These are phyloP conservation scores for Loriculus beryllinus DNA, from an alignment of 2,797 vertebrate genomes.

Conservation along the genomic window DNA sequence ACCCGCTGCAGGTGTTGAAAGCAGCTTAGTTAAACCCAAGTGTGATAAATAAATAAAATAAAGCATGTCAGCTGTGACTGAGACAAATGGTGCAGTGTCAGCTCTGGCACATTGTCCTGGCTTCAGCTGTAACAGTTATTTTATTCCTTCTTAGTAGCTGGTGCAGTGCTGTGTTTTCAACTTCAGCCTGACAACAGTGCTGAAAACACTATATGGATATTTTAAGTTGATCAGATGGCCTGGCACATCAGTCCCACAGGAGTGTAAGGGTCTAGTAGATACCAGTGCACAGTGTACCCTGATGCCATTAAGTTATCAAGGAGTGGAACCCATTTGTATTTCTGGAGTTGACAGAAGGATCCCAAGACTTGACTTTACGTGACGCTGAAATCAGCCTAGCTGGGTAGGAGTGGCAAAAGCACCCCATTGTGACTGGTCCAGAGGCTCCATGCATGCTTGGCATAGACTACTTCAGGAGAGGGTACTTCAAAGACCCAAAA, in stretches of 20 bases:
- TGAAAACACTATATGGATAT: neutral
- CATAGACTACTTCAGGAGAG: neutral
- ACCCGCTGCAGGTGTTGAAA: neutral
- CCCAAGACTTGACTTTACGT: neutral
- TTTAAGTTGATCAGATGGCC: neutral
- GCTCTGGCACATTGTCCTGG: neutral
- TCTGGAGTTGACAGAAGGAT: neutral
- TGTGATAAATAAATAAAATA: neutral
- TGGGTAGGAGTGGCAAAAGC: neutral
- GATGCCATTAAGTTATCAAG: neutral
- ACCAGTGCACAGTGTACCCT: neutral
- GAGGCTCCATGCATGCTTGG: neutral
- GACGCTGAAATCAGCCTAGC: neutral
- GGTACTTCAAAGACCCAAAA: neutral
- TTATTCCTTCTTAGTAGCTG: neutral
- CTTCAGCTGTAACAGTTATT: neutral
- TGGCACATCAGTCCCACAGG: neutral
- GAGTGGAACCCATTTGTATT: neutral
- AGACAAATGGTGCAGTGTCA: neutral
- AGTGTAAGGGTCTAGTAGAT: neutral
- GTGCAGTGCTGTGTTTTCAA: neutral
- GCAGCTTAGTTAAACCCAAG: neutral
- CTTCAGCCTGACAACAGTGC: neutral
- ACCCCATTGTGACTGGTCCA: neutral
- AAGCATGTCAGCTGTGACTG: fast-evolving